A percentile compares a stretch with the other conserved stretches of the same genome.
phyloP scores from a whole-genome alignment of 2,888 invertebrate genomes.

The Drosophila subquinaria region DNA sequence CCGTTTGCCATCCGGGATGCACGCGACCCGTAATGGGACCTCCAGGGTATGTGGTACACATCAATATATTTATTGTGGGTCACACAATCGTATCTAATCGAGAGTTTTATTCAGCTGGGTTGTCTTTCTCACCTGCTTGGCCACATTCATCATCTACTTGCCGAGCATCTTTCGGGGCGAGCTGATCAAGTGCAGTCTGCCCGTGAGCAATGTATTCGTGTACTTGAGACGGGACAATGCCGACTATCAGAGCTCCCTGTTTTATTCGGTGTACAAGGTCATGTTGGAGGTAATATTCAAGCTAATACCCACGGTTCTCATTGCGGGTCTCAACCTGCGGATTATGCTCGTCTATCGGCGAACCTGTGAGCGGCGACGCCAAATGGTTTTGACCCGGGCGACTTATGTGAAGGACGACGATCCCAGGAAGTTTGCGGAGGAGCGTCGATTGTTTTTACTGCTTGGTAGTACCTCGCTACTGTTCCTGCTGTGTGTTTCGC shows the following conservation, averaged over 20 bases:
- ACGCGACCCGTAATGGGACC: conserved; percentile 89
- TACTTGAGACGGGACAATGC: conserved; percentile 87
- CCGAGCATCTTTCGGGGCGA: conserved; percentile 89
- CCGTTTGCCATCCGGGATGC: conserved; percentile 91
- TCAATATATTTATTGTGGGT: no score
- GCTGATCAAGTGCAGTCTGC: conserved; percentile 87
- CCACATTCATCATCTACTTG: conserved; percentile 89
- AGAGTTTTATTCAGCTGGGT: conserved; percentile 85
- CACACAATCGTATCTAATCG: background rate
- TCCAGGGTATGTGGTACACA: conserved; percentile 85
- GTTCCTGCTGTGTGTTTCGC: conserved; percentile 90
- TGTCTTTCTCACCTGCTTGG: conserved; percentile 88
- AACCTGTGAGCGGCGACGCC: conserved; percentile 88
- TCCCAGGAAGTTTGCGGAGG: conserved; percentile 89
- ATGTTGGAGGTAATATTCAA: conserved; percentile 89
- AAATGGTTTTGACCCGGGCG: conserved; percentile 88
- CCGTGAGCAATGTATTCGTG: conserved; percentile 86
- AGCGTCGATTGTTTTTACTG: conserved; percentile 88
- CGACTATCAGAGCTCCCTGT: conserved; percentile 86
- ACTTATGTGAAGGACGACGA: conserved; percentile 88
- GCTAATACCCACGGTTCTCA: conserved; percentile 89
- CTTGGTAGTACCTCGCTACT: conserved; percentile 89
- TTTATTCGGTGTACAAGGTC: conserved; percentile 88
- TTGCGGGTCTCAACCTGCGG: conserved; percentile 89
- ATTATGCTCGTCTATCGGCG: conserved; percentile 89